phyloP scores from a whole-genome alignment of 1,140 invertebrate genomes.

The Drosophila sproati region DNA sequence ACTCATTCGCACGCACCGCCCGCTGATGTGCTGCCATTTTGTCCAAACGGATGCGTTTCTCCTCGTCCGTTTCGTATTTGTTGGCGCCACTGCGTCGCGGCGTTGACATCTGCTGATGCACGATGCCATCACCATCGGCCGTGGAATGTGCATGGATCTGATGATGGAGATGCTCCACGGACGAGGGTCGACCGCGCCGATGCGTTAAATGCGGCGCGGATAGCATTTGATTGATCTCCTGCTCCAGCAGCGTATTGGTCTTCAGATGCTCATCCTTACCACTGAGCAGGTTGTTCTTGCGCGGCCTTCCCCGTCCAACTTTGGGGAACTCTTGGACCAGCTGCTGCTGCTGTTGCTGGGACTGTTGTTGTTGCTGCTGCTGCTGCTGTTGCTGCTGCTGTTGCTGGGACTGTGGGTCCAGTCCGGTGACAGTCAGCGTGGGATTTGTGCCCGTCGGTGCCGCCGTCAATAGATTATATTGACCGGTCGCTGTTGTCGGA shows the following conservation, averaged over 20 bases:
- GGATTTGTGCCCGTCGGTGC: conserved; percentile 53
- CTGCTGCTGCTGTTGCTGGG: conserved; percentile 23
- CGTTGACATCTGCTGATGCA: conserved; percentile 29
- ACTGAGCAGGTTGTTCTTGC: conserved; percentile 57
- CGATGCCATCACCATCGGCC: conserved; percentile 56
- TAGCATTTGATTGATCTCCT: conserved; percentile 82
- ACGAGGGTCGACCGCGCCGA: conserved; percentile 36
- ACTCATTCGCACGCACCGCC: conserved; percentile 85
- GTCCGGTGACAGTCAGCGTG: conserved; percentile 49
- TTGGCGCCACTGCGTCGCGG: conserved; percentile 63
- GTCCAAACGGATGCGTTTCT: conserved; percentile 78
- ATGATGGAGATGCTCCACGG: conserved; percentile 49
- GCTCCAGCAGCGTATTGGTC: conserved; percentile 73
- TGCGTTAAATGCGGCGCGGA: conserved; percentile 58
- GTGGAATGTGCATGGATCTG: conserved; percentile 74
- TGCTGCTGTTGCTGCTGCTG: conserved; percentile 46
- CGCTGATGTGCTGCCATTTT: conserved; percentile 84
- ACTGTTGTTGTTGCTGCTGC: conserved; percentile 13
- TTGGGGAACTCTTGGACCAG: conserved; percentile 69
- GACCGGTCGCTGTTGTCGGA: conserved; percentile 47
- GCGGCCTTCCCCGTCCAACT: conserved; percentile 74
- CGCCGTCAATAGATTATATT: conserved; percentile 68
- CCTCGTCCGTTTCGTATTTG: conserved; percentile 81
- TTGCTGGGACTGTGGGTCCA: conserved; percentile 31
- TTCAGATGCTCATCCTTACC: conserved; percentile 64